Evolutionary conservation across 2,113 vertebrate genomes (phyloP), one percentile per base, ranked within the genome.

Genomic region (Dipodomys merriami): DNA sequence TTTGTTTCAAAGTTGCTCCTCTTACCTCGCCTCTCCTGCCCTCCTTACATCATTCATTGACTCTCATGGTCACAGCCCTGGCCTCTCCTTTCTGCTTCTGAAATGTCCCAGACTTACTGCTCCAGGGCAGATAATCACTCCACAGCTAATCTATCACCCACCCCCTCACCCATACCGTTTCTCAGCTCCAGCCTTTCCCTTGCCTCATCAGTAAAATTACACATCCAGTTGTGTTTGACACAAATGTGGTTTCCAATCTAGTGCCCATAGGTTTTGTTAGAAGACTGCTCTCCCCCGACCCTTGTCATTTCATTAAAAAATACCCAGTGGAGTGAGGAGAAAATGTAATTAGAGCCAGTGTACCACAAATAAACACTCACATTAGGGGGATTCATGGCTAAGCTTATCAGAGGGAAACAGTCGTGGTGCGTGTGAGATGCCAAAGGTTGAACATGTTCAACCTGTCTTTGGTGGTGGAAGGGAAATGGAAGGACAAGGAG

Each of bases 281-380:
- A 65, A 91, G 82, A 19, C 73, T 78, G 30, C 87, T 62, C 88
- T 96, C 69, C 76, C 74, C 85, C 90, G 65, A 93, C 90, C 60
- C 65, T 64, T 83, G 69, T 94, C 90, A 76, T 95, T 91, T 95
- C 90, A 94, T 90, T 93, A 57, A 91, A 90, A 87, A 64, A 85
- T 53, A 83, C 20, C 2, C 73, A 93, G 57, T 18, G 82, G 60
- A 73, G 39, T 86, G 69, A 91, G 80, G 33, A 49, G 73, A 73
- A 95, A 83, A 69, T 79, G 15, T 85, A 62, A 91, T 84, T 87
- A 65, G 74, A 94, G 65, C 53, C 82, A 71, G 20, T 67, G 69
- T 79, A 60, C 39, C 90, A 67, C 87, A 94, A 81, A 93, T 35
- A 84, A 93, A 91, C 12, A 73, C 27, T 65, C 86, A 69, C 81